Evolutionary conservation across 2,888 invertebrate genomes (phyloP), one percentile per base, ranked within the genome.

Genomic region (Trichopoda pennipes): DNA sequence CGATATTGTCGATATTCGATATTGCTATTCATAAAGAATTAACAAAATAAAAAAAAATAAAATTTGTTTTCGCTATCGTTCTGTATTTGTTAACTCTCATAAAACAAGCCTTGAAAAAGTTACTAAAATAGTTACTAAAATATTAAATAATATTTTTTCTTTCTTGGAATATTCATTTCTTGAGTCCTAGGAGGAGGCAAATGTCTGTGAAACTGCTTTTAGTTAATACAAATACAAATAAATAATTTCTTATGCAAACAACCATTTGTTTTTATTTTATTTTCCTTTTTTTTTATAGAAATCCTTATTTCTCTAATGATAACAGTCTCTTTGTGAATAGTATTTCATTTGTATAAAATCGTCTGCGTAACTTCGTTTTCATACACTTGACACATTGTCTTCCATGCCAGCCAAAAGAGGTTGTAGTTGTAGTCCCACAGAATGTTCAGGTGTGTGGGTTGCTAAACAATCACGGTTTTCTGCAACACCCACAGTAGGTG

Each of bases 321-420:
- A 79, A 49, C 79, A 82, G 82, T 82, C 82, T 82, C 82, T 66
- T 72, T 42, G 23, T 53, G 19, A 58, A 64, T 38, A 56, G 3
- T 38, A 12, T 69, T 69, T 55, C 38, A 69, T 16, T 55, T 69
- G 10, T 38, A 77, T n/a, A 78, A 78, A 69, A 69, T 47, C n/a
- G 17, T 21, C 17, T 21, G 60, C 47, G n/a, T 61, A 70, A 51
- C 17, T 47, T 32, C 38, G 17, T 79, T 83, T 85, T 89, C 85
- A 89, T 84, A 88, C 90, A 80, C 86, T 88, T 32, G 88, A 88
- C 47, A 89, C 86, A 35, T 79, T 85, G 70, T 88, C 86, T 19
- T 86, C 85, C 51, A 38, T 51, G 35, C 23, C 44, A 14, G 78
- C 66, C 53, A 75, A 32, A 42, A 60, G 72, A 28, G 68, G 28